Evolutionary conservation across 1,140 invertebrate species (phyloP), one percentile per base, ranked within the genome.

Genomic region (Ceratosolen fusciceps): DNA sequence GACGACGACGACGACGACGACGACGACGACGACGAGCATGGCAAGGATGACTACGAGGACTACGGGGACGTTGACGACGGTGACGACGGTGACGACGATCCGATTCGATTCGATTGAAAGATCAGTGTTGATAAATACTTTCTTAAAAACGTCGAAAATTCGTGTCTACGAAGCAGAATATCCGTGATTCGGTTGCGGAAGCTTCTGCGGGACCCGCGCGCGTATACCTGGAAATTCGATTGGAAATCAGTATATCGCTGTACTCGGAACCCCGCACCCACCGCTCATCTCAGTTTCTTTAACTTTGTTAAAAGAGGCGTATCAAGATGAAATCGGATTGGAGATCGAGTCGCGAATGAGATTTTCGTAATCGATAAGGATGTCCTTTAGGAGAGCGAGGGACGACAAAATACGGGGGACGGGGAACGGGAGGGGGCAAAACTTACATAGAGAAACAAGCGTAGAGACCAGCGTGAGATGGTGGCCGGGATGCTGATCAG

Each of bases 341-440:
- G n/a, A 47, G n/a, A 71, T 71, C 52, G 71, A 58, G 12, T 56
- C 52, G 31, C 52, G 21, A 73, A 39, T 52, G 54, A 73, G 71
- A 73, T 73, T 73, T 73, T 72, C 21, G 52, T 73, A 73, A 73
- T 39, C 34, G 71, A 73, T 73, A 73, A 73, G 26, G 26, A 65
- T 65, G 37, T 72, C 14, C 7, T 31, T n/a, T 54, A 72, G 31
- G 34, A 34, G 34, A 54, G 7, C 31, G 29, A 24, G 21, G 12
- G 9, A 49, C 16, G 54, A 19, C 2, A n/a, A 73, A 26, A 37
- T n/a, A n/a, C n/a, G n/a, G n/a, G 16, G 10, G 5, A 71, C 14
- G 8, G 8, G 31, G 47, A 52, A 7, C 7, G 16, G 67, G 34
- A 2, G 34, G 21, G 54, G 16, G 3, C 29, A 68, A 34, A 75